phyloP scores from a whole-genome alignment of 2,888 invertebrate genomes.

The Drosophila borborema region DNA sequence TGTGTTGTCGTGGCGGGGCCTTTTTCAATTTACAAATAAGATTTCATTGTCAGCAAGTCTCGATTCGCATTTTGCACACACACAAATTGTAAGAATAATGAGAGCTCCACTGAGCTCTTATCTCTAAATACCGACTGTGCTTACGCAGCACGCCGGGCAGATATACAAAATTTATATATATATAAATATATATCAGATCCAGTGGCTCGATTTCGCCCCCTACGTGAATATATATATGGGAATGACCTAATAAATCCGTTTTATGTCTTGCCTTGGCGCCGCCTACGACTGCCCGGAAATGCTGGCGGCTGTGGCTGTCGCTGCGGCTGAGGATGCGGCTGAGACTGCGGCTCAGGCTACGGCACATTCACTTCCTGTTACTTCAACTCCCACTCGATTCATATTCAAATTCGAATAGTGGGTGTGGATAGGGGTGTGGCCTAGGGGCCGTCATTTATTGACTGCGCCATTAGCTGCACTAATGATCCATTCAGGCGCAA shows the following conservation, averaged over 20 bases:
- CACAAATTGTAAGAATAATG: conserved; percentile 67
- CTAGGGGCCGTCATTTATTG: conserved; percentile 69
- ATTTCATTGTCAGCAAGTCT: conserved; percentile 66
- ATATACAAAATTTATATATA: not conserved
- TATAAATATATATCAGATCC: conserved; percentile 2
- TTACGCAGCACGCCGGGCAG: conserved; percentile 53
- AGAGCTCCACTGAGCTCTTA: conserved; percentile 39
- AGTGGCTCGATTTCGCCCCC: conserved; percentile 6
- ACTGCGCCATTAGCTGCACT: conserved; percentile 79
- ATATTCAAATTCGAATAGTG: conserved; percentile 74
- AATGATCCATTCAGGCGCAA: conserved; percentile 74
- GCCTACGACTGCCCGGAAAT: conserved; percentile 68
- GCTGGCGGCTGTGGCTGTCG: conserved; percentile 48
- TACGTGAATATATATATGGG: conserved; percentile 28
- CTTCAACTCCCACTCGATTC: conserved; percentile 43
- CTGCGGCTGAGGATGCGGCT: conserved; percentile 1
- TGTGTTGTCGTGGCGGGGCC: conserved; percentile 16
- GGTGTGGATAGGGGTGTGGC: conserved; percentile 71
- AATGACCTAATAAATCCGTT: conserved; percentile 79
- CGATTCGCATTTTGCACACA: conserved; percentile 48
- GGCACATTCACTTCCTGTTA: conserved; percentile 22
- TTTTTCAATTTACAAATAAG: conserved; percentile 68
- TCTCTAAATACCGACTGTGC: conserved; percentile 43
- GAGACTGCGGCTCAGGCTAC: conserved; percentile 2
- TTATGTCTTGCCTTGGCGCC: conserved; percentile 76